Evolutionary conservation across 2,797 vertebrate species (phyloP).

Genomic region (Chrysocyon brachyurus): DNA sequence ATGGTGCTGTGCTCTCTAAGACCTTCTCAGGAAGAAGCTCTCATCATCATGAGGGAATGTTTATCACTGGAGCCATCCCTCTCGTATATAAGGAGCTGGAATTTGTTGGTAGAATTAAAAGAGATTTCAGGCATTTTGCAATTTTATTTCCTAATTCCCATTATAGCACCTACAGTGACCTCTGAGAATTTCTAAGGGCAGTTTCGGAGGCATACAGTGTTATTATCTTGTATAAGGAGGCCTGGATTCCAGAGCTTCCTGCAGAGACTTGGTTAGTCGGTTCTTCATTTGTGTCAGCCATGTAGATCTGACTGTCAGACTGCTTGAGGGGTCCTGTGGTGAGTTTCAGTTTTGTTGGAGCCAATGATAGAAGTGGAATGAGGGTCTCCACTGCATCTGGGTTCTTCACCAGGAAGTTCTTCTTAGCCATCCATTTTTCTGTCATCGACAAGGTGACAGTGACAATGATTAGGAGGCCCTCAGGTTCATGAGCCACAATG

Average conservation of each 20-base stretch:
- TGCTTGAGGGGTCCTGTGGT: conserved; percentile 86
- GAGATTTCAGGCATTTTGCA: conserved; percentile 86
- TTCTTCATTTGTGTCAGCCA: conserved; percentile 86
- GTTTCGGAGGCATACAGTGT: conserved; percentile 87
- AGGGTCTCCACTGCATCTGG: conserved; percentile 85
- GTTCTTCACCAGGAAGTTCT: conserved; percentile 88
- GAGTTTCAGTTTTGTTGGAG: conserved; percentile 86
- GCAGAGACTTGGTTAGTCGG: conserved; percentile 86
- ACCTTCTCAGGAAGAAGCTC: conserved; percentile 79
- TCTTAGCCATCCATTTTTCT: conserved; percentile 87
- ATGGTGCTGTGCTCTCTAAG: conserved; percentile 85
- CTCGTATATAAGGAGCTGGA: conserved; percentile 85
- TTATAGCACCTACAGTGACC: conserved; percentile 82
- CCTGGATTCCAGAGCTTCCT: conserved; percentile 83
- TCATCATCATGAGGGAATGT: conserved; percentile 86
- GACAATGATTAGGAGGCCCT: conserved; percentile 86
- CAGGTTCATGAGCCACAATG: conserved; percentile 85
- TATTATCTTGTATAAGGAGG: conserved; percentile 84
- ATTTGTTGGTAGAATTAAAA: conserved; percentile 88
- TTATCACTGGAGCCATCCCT: conserved; percentile 71
- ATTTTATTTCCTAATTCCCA: conserved; percentile 83
- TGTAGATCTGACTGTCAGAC: conserved; percentile 86
- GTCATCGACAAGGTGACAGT: conserved; percentile 86
- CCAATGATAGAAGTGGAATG: conserved; percentile 87
- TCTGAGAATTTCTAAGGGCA: conserved; percentile 88